phyloP scores from a whole-genome alignment of 2,888 invertebrate genomes.

The Rhagonycha lutea region DNA sequence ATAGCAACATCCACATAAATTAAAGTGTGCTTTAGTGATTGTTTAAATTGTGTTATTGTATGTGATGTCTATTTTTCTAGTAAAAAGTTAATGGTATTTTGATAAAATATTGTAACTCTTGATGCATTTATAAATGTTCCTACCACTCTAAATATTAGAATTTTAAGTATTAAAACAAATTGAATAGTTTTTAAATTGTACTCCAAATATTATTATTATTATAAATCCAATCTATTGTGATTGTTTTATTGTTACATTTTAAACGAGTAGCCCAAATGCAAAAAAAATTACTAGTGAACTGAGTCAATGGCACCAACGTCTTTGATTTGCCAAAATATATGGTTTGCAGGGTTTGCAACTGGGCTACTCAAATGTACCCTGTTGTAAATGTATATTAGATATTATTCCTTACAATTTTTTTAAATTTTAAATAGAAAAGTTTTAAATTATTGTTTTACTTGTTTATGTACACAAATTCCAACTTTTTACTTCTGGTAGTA shows the following conservation, averaged over 20 bases:
- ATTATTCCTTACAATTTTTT: background rate
- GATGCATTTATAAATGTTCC: background rate
- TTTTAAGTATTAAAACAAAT: background rate
- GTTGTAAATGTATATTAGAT: background rate
- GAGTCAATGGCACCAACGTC: no score
- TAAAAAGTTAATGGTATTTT: conserved; percentile 18
- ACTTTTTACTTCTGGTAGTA: no score
- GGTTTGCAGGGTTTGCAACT: no score
- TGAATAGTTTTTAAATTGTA: background rate
- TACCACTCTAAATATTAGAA: background rate
- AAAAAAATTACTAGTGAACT: no score
- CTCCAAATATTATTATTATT: background rate
- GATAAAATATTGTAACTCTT: background rate
- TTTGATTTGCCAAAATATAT: no score
- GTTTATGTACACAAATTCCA: background rate
- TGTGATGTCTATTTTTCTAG: conserved; percentile 27
- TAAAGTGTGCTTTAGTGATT: background rate
- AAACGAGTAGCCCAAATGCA: background rate
- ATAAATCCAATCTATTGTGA: background rate
- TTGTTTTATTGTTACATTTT: background rate
- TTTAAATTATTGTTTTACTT: background rate
- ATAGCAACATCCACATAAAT: conserved; percentile 6
- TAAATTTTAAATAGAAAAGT: background rate
- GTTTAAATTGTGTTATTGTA: conserved; percentile 11
- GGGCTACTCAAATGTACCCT: no score